phyloP scores from a whole-genome alignment of 92 coral and sea anemone genomes.

The Zoanthus sansibaricus region DNA sequence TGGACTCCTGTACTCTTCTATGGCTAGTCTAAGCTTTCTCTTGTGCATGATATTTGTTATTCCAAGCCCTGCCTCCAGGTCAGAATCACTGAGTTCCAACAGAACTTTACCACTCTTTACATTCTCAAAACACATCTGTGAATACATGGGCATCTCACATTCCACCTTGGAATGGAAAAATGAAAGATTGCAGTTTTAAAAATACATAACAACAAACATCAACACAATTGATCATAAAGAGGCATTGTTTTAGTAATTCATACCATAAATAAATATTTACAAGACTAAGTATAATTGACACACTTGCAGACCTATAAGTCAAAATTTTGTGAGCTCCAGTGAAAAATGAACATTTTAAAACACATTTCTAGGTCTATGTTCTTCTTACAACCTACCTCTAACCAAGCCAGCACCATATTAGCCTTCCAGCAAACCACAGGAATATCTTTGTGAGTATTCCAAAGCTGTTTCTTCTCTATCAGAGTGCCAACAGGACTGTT shows the following conservation, averaged over 20 bases:
- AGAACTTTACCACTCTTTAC: conserved; percentile 93
- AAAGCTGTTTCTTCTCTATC: conserved; percentile 82
- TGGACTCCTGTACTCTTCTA: conserved; percentile 95
- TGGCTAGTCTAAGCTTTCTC: conserved; percentile 92
- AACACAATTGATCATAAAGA: no score
- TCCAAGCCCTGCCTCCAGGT: conserved; percentile 87
- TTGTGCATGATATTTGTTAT: conserved; percentile 85
- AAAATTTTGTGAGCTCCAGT: neutral
- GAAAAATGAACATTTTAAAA: no score
- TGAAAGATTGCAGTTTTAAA: no score
- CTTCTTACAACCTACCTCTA: conserved; percentile 45
- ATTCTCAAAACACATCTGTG: conserved; percentile 92
- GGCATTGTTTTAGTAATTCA: no score
- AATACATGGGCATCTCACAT: conserved; percentile 95
- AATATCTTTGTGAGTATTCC: conserved; percentile 86
- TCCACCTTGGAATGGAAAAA: conserved; percentile 63
- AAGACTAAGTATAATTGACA: no score
- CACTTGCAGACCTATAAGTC: neutral
- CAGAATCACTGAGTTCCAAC: conserved; percentile 88
- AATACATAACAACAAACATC: no score
- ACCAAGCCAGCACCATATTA: conserved; percentile 92
- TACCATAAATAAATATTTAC: no score
- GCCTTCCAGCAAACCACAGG: conserved; percentile 97
- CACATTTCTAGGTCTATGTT: neutral
- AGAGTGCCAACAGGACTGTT: conserved; percentile 62